Conservation (phyloP, 64 coral and sea anemone species). For the Pachyseris speciosa region DNA sequence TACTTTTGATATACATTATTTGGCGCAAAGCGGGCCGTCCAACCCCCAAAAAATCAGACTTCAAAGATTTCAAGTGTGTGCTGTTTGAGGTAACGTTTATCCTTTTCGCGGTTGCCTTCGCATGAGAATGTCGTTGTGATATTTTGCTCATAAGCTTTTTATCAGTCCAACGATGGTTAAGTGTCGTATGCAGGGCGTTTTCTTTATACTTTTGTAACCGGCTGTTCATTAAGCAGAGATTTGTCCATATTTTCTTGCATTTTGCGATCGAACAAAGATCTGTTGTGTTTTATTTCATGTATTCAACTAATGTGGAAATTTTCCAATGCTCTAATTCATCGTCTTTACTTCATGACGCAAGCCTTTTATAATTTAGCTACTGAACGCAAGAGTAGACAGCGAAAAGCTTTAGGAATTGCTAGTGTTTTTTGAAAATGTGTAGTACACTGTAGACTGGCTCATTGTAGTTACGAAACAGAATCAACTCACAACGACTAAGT, state of each 20-base stretch:
- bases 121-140: conserved; percentile 20
- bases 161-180: neutral
- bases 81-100: conserved; percentile 26
- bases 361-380: conserved; percentile 20
- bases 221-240: neutral
- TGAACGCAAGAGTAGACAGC: conserved; percentile 41
- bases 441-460: neutral
- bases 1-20: neutral
- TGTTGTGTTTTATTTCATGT: neutral
- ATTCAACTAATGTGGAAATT: neutral
- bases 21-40: neutral
- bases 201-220: neutral
- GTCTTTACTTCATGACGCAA: conserved; percentile 37
- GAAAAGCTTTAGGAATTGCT: neutral
- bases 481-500: neutral
- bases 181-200: conserved; percentile 6
- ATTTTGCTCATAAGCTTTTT: conserved; percentile 46
- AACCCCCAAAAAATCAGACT: neutral
- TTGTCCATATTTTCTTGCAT: neutral
- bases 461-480: neutral
- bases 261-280: neutral
- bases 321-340: neutral
- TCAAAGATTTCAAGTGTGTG: neutral
- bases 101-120: conserved; percentile 6
- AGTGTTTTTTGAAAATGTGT: neutral